Percentiles rank a stretch among this genome's conserved stretches.
Conservation (phyloP, 2,113 vertebrate species). For the Cygnus atratus region DNA sequence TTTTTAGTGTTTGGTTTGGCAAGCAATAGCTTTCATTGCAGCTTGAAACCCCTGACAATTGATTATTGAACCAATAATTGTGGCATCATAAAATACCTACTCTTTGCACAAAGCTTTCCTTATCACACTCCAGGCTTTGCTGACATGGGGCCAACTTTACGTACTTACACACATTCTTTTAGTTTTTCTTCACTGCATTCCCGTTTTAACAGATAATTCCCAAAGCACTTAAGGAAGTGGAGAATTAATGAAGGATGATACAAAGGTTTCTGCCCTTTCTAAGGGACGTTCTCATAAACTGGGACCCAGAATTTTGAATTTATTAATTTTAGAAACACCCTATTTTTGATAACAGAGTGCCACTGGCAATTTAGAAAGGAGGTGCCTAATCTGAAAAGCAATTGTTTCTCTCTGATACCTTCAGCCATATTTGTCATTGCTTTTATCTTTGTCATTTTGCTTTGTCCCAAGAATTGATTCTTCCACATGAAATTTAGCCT, state of each 20-base stretch:
- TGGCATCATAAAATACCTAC: not conserved
- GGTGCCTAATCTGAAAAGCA: conserved; percentile 25
- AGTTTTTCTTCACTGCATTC: conserved; percentile 18
- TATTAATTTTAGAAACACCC: not conserved
- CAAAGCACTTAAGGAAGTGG: not conserved
- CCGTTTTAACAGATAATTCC: conserved; percentile 11
- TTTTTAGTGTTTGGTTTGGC: not conserved
- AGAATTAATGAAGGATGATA: conserved; percentile 21
- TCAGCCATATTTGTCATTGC: conserved; percentile 24
- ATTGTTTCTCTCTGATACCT: conserved; percentile 35
- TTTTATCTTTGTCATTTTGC: conserved; percentile 39
- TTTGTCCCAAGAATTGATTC: conserved; percentile 36
- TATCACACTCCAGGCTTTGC: not conserved
- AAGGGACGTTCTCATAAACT: not conserved
- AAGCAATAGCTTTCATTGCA: not conserved
- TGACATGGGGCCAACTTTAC: not conserved
- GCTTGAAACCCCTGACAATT: not conserved
- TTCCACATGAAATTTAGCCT: conserved; percentile 22
- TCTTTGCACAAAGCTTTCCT: not conserved
- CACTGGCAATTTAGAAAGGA: not conserved
- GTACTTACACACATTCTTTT: not conserved
- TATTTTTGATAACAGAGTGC: not conserved
- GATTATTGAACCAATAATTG: conserved; percentile 25
- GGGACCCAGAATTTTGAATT: not conserved
- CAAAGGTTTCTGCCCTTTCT: not conserved